These are phyloP conservation scores for Paguma larvata DNA, from an alignment of 2,797 vertebrate genomes.

Conservation along the genomic window DNA sequence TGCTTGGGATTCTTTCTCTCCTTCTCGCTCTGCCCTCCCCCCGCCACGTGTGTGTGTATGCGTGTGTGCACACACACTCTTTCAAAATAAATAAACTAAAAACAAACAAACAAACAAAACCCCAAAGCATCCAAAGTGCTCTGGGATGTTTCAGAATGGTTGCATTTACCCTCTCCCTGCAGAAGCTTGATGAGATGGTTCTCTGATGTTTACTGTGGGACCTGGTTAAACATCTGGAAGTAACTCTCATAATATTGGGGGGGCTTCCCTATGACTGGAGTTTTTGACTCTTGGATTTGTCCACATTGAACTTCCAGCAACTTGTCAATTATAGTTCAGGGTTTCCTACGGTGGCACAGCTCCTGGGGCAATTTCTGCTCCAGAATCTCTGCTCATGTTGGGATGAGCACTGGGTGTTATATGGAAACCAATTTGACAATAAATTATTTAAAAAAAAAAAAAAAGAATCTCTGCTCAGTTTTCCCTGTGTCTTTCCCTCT, in stretches of 20 bases:
- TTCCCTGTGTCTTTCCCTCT: not conserved
- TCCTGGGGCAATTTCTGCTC: not conserved
- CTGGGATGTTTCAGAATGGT: not conserved
- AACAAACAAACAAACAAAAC: too few relatives aligned
- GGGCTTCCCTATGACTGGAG: not conserved
- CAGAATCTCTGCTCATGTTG: not conserved
- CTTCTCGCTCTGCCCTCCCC: too few relatives aligned
- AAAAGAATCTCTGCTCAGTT: not conserved
- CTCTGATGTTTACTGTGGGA: not conserved
- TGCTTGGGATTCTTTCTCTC: too few relatives aligned
- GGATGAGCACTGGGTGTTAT: too few relatives aligned
- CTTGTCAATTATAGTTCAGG: not conserved
- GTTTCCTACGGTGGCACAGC: too few relatives aligned
- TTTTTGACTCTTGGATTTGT: not conserved
- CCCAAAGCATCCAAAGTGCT: not conserved
- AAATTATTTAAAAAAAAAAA: too few relatives aligned
- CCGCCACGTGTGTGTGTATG: too few relatives aligned
- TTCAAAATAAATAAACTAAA: too few relatives aligned
- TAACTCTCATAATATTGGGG: not conserved
- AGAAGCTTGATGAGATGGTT: not conserved
- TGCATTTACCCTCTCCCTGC: not conserved
- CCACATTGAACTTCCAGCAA: not conserved
- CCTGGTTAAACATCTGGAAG: not conserved
- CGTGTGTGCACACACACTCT: too few relatives aligned
- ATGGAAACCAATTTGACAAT: too few relatives aligned